Evolutionary conservation across 2,113 vertebrate genomes (phyloP).

Genomic region (Dissostichus mawsoni): DNA sequence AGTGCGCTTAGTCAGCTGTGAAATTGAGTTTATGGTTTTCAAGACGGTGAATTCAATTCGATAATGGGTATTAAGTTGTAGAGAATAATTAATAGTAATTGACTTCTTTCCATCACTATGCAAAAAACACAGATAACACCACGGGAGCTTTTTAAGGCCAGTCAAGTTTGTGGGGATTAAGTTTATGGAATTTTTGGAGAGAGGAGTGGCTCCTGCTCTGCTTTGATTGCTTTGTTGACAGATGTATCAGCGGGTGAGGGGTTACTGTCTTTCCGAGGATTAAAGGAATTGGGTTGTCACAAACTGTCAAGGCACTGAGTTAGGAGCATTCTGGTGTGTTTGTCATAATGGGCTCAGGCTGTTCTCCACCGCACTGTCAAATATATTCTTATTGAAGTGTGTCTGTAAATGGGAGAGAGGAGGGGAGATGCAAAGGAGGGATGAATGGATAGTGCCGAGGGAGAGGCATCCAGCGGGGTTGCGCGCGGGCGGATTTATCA

Average conservation of each 20-base stretch:
- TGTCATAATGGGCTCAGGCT: conserved; percentile 68
- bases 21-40: conserved; percentile 86
- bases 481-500: conserved; percentile 36
- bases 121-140: conserved; percentile 82
- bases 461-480: conserved; percentile 38
- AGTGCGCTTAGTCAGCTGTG: conserved; percentile 82
- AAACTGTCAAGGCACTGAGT: conserved; percentile 70
- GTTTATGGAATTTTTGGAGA: conserved; percentile 65
- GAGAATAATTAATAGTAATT: conserved; percentile 85
- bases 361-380: conserved; percentile 43
- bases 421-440: neutral
- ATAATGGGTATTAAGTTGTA: conserved; percentile 85
- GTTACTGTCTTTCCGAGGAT: conserved; percentile 74
- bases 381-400: conserved; percentile 41
- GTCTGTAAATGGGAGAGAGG: conserved; percentile 33
- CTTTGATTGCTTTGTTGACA: conserved; percentile 81
- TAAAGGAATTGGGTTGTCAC: conserved; percentile 80
- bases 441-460: conserved; percentile 48
- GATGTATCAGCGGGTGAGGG: conserved; percentile 74
- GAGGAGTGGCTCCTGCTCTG: conserved; percentile 68
- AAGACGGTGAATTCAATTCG: conserved; percentile 83
- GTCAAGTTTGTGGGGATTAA: conserved; percentile 78
- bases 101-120: conserved; percentile 84
- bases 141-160: conserved; percentile 77
- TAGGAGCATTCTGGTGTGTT: conserved; percentile 63